Evolutionary conservation across 2,113 vertebrate genomes (phyloP), one percentile per base, ranked within the genome.

Genomic region (Ondatra zibethicus): DNA sequence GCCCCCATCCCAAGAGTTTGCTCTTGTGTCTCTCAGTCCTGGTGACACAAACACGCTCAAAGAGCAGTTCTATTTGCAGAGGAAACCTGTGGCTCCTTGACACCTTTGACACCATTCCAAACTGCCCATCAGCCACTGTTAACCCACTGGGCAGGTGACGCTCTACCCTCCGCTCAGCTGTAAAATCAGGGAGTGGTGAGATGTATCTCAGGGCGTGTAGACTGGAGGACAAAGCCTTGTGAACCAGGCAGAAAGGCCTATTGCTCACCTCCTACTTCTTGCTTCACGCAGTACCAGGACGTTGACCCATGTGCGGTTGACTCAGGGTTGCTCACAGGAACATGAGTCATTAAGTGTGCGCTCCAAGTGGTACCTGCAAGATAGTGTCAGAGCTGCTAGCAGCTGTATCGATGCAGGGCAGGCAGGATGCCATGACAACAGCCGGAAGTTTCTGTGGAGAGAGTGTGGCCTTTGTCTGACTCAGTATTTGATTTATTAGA

Each of bases 221-320:
- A 45, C 10, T 36, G 36, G 66, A 86, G 55, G 45, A 94, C 76
- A 50, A 21, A 55, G 16, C 58, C 9, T 77, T 96, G 73, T 77
- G 58, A 93, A 77, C 75, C 39, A 63, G 21, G 55, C 87, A 45
- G 8, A 84, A 50, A 66, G 65, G 5, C 21, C 52, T 65, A 39
- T 93, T 89, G 78, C 70, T 97, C 96, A 95, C 65, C 88, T 96
- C 89, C 81, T 33, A 78, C 78, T 89, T 42, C 90, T 92, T 90
- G 73, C 90, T 84, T 65, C 42, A 42, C 31, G 68, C 70, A 72
- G 55, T 29, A n/a, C 90, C 61, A 75, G 87, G 72, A 88, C 58
- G 72, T 66, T 82, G 88, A 92, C 82, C 73, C 25, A 58, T 84
- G 61, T 95, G 25, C 23, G 31, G 17, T 39, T 81, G 93, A 92